Percentiles rank a stretch among this genome's conserved stretches.
Evolutionary conservation across 2,113 vertebrate genomes (phyloP).

Genomic region (Phylloscopus trochilus): DNA sequence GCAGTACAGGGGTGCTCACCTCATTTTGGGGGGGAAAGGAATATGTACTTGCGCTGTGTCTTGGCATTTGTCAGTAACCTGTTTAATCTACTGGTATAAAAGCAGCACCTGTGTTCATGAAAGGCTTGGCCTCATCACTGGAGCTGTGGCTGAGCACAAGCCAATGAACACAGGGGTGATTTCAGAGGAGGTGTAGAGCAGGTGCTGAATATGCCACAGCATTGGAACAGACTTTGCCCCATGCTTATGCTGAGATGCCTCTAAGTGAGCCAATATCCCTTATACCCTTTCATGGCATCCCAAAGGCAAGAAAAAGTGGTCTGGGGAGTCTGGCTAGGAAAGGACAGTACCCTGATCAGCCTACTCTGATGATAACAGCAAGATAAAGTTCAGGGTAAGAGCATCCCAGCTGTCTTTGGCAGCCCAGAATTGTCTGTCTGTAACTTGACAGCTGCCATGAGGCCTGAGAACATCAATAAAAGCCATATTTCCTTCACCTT

Average conservation of each 20-base stretch:
- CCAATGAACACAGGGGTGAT: rapidly evolving
- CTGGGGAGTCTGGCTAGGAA: neutral
- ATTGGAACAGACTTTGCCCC: neutral
- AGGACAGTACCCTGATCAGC: neutral
- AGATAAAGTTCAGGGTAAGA: neutral
- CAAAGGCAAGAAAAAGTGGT: neutral
- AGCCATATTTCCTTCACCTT: neutral
- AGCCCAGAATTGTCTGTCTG: neutral
- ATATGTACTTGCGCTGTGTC: rapidly evolving
- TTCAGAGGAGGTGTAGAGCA: rapidly evolving
- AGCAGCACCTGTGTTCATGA: neutral
- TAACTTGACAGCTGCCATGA: neutral
- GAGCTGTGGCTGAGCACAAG: neutral
- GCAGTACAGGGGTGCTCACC: neutral
- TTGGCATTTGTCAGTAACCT: neutral
- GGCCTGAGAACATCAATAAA: conserved; percentile 26
- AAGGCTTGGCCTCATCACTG: neutral
- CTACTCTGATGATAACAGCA: neutral
- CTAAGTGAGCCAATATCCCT: neutral
- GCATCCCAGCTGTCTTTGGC: neutral
- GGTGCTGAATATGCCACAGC: neutral
- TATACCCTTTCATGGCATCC: neutral
- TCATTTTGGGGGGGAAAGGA: neutral
- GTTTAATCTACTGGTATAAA: neutral
- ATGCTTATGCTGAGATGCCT: neutral